Evolutionary conservation across 2,797 vertebrate genomes (phyloP).

Genomic region (Pristis pectinata): DNA sequence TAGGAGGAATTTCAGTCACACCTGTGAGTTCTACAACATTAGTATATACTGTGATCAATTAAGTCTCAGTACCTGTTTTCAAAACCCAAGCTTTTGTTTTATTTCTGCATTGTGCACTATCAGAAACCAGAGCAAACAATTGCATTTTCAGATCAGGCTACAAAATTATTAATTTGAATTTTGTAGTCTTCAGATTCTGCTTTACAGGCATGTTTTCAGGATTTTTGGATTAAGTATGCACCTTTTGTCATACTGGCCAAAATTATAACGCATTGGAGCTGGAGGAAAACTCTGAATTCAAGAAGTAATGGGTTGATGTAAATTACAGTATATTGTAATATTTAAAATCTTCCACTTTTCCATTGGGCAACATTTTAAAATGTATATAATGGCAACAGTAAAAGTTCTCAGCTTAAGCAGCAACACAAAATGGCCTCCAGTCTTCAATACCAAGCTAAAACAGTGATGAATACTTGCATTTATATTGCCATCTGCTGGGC

Average conservation of each 20-base stretch:
- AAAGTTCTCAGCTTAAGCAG: neutral
- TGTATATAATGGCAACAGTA: neutral
- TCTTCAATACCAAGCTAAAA: neutral
- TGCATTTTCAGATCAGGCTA: neutral
- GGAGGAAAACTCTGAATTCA: neutral
- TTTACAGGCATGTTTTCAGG: neutral
- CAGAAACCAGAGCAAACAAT: neutral
- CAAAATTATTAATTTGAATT: neutral
- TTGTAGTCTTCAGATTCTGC: neutral
- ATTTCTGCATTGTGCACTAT: too few species aligned
- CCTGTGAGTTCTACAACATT: neutral
- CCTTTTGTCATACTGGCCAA: neutral
- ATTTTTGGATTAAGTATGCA: neutral
- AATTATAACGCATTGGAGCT: neutral
- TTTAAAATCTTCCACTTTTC: neutral
- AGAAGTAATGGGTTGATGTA: neutral
- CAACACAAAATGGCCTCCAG: slow-evolving; percentile 32
- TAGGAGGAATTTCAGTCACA: neutral
- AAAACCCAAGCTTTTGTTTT: neutral
- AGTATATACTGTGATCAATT: neutral
- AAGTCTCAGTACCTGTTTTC: neutral
- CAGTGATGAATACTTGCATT: neutral
- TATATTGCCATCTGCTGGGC: slow-evolving; percentile 18
- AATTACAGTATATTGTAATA: neutral
- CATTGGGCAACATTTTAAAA: slow-evolving; percentile 1